phyloP scores from a whole-genome alignment of 2,113 vertebrate species.

The Barbus barbus region DNA sequence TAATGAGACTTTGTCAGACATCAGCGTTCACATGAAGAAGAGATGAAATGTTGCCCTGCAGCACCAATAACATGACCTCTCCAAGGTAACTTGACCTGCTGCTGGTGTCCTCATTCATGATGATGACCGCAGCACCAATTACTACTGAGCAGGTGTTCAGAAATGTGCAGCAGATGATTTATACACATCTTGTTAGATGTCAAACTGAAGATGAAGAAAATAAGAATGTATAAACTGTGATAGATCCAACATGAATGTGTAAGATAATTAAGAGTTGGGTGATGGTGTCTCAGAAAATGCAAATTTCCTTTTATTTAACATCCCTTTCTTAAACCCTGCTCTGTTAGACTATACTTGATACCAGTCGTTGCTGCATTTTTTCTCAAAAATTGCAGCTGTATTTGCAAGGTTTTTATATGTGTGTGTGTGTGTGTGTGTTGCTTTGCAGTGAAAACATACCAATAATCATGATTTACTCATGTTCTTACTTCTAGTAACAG shows the following conservation, averaged over 20 bases:
- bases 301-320: background rate
- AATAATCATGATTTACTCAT: background rate
- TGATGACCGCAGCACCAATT: background rate
- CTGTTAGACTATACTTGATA: too few relatives aligned
- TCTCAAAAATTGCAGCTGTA: too few relatives aligned
- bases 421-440: too few relatives aligned
- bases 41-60: background rate
- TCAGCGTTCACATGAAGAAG: background rate
- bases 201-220: background rate
- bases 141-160: background rate
- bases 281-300: background rate
- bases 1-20: slow-evolving; percentile 1
- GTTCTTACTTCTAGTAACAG: background rate
- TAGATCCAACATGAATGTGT: background rate
- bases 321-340: background rate
- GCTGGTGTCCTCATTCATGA: background rate
- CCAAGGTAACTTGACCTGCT: background rate
- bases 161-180: background rate
- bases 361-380: too few relatives aligned
- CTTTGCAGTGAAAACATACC: too few relatives aligned
- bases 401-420: too few relatives aligned
- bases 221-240: background rate
- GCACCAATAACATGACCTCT: background rate
- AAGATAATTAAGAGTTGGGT: background rate
- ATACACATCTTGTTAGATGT: background rate